phyloP scores from a whole-genome alignment of 2,797 vertebrate genomes.

The Epinephelus awoara region DNA sequence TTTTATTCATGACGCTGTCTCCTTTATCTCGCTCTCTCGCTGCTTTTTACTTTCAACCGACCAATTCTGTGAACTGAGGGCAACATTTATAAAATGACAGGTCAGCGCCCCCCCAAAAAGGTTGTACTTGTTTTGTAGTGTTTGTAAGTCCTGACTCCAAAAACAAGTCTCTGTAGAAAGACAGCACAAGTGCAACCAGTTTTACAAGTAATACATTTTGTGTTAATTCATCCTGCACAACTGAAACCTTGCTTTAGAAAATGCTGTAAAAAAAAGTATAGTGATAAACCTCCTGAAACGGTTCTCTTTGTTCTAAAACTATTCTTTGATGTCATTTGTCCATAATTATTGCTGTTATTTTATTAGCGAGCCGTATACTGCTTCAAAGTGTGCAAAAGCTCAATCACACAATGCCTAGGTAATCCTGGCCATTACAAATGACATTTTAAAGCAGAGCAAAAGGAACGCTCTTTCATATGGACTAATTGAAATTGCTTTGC shows the following conservation, averaged over 20 bases:
- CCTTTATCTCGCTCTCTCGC: constrained; percentile 7
- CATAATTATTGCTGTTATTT: constrained; percentile 54
- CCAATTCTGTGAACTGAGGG: constrained; percentile 17
- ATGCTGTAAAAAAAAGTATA: constrained; percentile 2
- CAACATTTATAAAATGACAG: constrained; percentile 33
- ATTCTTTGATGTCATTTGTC: constrained; percentile 56
- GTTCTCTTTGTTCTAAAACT: constrained; percentile 2
- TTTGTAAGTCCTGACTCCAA: neutral
- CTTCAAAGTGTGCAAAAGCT: constrained; percentile 51
- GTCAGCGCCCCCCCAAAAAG: neutral
- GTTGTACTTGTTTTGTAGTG: neutral
- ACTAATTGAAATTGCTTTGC: constrained; percentile 63
- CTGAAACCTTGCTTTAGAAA: constrained; percentile 2
- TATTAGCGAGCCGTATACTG: constrained; percentile 34
- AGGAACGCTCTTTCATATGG: constrained; percentile 40
- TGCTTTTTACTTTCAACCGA: constrained; percentile 21
- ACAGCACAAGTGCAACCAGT: neutral
- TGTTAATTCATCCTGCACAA: neutral
- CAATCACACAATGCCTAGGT: constrained; percentile 26
- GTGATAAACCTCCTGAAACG: constrained; percentile 15
- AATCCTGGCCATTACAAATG: constrained; percentile 67
- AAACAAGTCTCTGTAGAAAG: neutral
- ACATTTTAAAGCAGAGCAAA: constrained; percentile 69
- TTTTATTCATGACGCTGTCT: constrained; percentile 42
- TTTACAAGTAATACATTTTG: constrained; percentile 17